phyloP scores from a whole-genome alignment of 2,888 invertebrate species.

The Drosophila paramelanica region DNA sequence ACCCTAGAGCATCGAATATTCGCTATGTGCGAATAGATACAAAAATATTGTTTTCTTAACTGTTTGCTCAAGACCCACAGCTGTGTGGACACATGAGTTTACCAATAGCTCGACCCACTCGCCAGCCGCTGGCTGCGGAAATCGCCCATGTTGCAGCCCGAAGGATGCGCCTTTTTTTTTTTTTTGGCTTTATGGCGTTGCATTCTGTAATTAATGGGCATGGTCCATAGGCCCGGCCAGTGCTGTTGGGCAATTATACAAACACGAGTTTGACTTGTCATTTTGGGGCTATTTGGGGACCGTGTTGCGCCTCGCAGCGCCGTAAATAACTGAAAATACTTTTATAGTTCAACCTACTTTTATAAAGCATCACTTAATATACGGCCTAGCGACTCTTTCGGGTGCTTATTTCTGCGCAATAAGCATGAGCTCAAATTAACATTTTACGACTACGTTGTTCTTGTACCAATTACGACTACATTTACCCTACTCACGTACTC shows the following conservation, averaged over 20 bases:
- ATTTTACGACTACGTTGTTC: conserved; percentile 47
- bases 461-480: conserved; percentile 22
- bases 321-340: conserved; percentile 61
- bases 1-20: conserved; percentile 21
- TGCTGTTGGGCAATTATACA: conserved; percentile 54
- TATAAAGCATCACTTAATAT: conserved; percentile 50
- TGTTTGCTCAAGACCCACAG: conserved; percentile 41
- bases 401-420: conserved; percentile 44
- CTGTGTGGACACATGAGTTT: conserved; percentile 23
- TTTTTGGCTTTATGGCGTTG: conserved; percentile 59
- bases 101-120: conserved; percentile 10
- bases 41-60: conserved; percentile 30
- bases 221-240: conserved; percentile 8
- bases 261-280: conserved; percentile 36
- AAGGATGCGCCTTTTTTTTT: conserved; percentile 31
- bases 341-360: conserved; percentile 35
- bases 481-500: not conserved
- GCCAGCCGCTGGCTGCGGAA: conserved; percentile 3
- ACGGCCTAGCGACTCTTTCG: conserved; percentile 42
- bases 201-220: conserved; percentile 63
- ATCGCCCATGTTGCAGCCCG: conserved; percentile 32
- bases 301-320: conserved; percentile 37
- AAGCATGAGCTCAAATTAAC: conserved; percentile 60
- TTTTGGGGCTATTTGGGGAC: conserved; percentile 59
- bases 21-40: not conserved